Evolutionary conservation across 2,113 vertebrate genomes (phyloP).

Genomic region (Hirundichthys speculiger): DNA sequence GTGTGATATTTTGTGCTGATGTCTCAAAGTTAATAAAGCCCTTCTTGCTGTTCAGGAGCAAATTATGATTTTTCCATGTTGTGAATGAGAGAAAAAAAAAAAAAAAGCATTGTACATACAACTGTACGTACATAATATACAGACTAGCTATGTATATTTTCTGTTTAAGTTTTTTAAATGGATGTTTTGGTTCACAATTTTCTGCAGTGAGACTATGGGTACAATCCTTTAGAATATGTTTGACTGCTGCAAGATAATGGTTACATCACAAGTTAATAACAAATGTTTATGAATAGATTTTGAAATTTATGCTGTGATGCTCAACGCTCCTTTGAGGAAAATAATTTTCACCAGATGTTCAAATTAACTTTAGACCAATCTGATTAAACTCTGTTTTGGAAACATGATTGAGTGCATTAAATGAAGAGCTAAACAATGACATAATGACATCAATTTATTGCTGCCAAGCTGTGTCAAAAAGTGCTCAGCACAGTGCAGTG

Average conservation of each 20-base stretch:
- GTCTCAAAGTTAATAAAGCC: too few relatives aligned
- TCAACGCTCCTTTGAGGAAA: constrained; percentile 14
- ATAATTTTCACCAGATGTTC: constrained; percentile 47
- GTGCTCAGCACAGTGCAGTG: background rate
- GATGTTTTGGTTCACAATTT: too few relatives aligned
- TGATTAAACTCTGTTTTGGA: constrained; percentile 27
- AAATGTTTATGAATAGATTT: constrained; percentile 24
- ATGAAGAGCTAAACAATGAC: constrained; percentile 34
- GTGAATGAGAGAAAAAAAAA: too few relatives aligned
- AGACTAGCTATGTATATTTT: too few relatives aligned
- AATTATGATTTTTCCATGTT: too few relatives aligned
- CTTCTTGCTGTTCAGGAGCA: too few relatives aligned
- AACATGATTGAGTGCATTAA: constrained; percentile 33
- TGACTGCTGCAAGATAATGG: background rate
- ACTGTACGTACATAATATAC: too few relatives aligned
- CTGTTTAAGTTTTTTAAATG: too few relatives aligned
- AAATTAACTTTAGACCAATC: constrained; percentile 42
- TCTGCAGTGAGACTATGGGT: too few relatives aligned
- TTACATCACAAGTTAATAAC: constrained; percentile 20
- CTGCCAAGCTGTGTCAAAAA: constrained; percentile 9
- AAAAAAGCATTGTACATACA: too few relatives aligned
- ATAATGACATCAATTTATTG: constrained; percentile 29
- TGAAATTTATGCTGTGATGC: constrained; percentile 1
- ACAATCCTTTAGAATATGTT: too few relatives aligned
- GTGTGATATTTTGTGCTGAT: too few relatives aligned